A percentile compares a stretch with the other conserved stretches of the same genome.
Conservation (phyloP, 2,113 vertebrate species). For the Tringa solitaria region DNA sequence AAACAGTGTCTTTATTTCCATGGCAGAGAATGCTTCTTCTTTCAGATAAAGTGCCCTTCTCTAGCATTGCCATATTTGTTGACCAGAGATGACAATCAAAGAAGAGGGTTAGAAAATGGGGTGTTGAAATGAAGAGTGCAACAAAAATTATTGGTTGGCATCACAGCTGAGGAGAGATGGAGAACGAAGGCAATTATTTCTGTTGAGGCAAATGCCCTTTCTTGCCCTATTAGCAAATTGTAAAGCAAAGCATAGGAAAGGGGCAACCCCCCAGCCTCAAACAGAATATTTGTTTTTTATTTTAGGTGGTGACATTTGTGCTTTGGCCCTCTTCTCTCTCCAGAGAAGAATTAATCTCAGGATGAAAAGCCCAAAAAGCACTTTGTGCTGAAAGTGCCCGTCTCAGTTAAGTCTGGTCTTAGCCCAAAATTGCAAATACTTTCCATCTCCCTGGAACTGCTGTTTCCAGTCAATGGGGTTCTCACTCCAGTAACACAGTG, state of each 20-base stretch:
- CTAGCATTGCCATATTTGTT: background rate
- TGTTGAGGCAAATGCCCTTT: conserved; percentile 1
- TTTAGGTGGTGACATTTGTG: background rate
- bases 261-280: background rate
- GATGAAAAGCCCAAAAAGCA: background rate
- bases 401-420: background rate
- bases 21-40: background rate
- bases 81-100: background rate
- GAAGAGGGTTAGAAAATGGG: background rate
- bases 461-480: background rate
- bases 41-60: background rate
- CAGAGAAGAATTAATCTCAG: background rate
- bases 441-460: background rate
- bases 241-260: background rate
- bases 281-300: background rate
- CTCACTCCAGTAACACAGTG: background rate
- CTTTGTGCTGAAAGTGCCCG: background rate
- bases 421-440: background rate
- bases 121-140: background rate
- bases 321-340: background rate
- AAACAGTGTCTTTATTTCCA: background rate
- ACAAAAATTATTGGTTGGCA: background rate
- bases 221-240: background rate
- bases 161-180: background rate
- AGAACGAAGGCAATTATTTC: background rate